Conservation (phyloP, 2,888 invertebrate genomes). For the Troilus luridus region DNA sequence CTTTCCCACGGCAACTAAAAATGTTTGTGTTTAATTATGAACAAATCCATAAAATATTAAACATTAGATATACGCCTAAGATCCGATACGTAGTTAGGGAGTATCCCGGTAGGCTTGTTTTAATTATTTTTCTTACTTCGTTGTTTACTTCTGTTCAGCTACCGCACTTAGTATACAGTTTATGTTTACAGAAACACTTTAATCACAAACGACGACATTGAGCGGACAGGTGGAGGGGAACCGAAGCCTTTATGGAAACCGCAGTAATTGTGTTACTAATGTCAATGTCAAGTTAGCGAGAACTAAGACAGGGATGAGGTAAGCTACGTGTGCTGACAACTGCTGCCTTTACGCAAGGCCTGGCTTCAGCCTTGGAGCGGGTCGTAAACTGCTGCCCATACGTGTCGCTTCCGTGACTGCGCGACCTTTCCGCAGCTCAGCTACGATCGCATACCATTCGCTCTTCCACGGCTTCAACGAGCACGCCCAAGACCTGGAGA, state of each 20-base stretch:
- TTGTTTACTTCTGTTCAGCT: background rate
- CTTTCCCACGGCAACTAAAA: no score
- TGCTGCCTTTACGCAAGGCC: slow-evolving; percentile 49
- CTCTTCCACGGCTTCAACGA: background rate
- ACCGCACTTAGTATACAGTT: background rate
- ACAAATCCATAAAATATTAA: no score
- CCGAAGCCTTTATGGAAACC: background rate
- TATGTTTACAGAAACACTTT: background rate
- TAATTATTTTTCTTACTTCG: no score
- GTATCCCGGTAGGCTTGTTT: no score
- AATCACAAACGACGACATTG: background rate
- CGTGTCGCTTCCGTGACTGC: slow-evolving; percentile 34
- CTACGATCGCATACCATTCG: background rate
- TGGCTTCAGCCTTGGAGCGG: background rate
- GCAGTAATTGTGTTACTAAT: slow-evolving; percentile 21
- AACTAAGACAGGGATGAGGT: background rate
- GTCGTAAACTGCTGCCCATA: slow-evolving; percentile 54
- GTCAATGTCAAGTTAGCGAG: slow-evolving; percentile 37
- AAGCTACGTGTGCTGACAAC: slow-evolving; percentile 23
- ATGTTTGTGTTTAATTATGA: no score
- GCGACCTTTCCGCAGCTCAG: slow-evolving; percentile 10
- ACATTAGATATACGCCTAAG: no score
- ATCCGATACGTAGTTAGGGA: no score
- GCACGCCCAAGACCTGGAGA: background rate
- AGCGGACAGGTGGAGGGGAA: background rate